Evolutionary conservation across 2,113 vertebrate species (phyloP).

Genomic region (Butorides virescens): DNA sequence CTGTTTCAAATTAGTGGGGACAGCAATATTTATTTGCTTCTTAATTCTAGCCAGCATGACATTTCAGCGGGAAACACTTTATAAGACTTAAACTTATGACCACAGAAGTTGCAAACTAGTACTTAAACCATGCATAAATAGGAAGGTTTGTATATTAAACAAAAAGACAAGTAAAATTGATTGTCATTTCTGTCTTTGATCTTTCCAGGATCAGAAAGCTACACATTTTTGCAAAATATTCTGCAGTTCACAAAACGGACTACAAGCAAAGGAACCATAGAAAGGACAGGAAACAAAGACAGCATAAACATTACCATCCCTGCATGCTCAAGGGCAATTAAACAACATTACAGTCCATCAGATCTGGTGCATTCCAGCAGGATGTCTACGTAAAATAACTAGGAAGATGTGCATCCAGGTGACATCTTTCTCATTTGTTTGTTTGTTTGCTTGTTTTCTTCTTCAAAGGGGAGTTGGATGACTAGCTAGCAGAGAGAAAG

Average conservation of each 20-base stretch:
- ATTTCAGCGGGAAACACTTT: conserved; percentile 74
- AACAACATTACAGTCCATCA: neutral
- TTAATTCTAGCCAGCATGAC: conserved; percentile 70
- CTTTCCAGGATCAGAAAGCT: neutral
- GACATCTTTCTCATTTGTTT: neutral
- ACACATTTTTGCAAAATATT: neutral
- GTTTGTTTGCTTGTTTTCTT: neutral
- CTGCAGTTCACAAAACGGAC: neutral
- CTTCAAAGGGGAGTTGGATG: neutral
- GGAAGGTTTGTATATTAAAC: neutral
- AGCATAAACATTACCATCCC: neutral
- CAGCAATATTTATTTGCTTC: conserved; percentile 78
- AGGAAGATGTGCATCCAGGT: neutral
- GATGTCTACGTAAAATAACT: neutral
- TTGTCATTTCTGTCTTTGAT: neutral
- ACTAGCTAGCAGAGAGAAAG: neutral
- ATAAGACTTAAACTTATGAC: conserved; percentile 68
- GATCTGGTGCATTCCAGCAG: neutral
- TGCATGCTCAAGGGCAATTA: neutral
- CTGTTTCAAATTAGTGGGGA: conserved; percentile 81
- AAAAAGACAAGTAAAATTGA: neutral
- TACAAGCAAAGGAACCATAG: neutral
- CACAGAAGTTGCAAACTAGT: conserved; percentile 51
- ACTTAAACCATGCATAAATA: neutral
- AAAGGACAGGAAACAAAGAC: neutral